Conservation (phyloP, 2,797 vertebrate genomes). For the Catostomus latipinnis region DNA sequence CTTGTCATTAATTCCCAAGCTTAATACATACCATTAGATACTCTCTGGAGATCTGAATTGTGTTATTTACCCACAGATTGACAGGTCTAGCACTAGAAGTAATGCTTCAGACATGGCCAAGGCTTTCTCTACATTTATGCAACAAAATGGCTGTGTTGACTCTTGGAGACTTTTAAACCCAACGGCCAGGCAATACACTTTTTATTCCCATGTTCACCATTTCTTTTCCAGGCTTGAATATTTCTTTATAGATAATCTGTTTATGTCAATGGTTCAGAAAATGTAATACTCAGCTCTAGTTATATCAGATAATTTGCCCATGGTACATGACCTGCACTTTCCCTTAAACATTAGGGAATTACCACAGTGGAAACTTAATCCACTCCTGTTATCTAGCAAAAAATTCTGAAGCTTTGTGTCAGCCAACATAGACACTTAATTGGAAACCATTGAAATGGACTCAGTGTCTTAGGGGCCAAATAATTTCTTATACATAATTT, state of each 20-base stretch:
- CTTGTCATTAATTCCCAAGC: neutral
- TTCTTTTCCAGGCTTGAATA: neutral
- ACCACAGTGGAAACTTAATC: conserved; percentile 25
- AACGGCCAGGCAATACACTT: too few relatives aligned
- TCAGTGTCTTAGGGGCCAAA: neutral
- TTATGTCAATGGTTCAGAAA: conserved; percentile 17
- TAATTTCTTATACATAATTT: conserved; percentile 1
- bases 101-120: conserved; percentile 36
- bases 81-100: conserved; percentile 7
- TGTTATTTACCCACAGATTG: neutral
- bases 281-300: conserved; percentile 14
- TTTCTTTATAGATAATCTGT: conserved; percentile 40
- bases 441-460: conserved; percentile 34
- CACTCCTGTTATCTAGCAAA: neutral
- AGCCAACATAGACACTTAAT: conserved; percentile 11
- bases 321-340: neutral
- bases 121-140: conserved; percentile 20
- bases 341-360: neutral
- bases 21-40: neutral
- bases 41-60: conserved; percentile 18
- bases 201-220: too few relatives aligned
- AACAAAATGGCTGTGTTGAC: neutral
- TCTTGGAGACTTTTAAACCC: too few relatives aligned
- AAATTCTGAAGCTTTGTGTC: neutral
- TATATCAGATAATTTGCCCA: conserved; percentile 4